Percentiles rank a stretch among this genome's conserved stretches.
These are phyloP conservation scores for Drosophila rellima DNA, from an alignment of 2,888 invertebrate genomes.

Conservation along the genomic window DNA sequence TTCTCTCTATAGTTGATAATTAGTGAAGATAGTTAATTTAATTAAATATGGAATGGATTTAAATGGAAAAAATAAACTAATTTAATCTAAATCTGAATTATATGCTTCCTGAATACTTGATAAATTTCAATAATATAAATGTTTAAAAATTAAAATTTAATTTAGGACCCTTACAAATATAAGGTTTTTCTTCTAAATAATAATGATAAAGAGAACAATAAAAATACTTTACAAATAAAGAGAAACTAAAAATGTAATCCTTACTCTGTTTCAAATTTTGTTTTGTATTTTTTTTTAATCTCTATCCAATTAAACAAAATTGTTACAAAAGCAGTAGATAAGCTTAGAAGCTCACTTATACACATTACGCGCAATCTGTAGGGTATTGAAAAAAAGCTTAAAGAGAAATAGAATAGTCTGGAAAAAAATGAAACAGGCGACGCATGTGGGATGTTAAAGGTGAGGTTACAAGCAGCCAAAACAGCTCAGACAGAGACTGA, in stretches of 20 bases:
- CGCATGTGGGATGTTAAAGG: conserved; percentile 84
- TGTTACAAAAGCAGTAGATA: background rate
- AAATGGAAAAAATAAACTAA: background rate
- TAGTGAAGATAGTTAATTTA: background rate
- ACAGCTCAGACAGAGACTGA: conserved; percentile 32
- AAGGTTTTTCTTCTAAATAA: too few relatives aligned
- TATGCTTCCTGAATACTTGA: background rate
- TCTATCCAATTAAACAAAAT: background rate
- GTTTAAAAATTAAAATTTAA: too few relatives aligned
- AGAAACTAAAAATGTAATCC: too few relatives aligned
- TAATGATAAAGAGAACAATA: too few relatives aligned
- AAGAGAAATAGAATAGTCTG: conserved; percentile 53
- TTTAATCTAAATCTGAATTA: background rate
- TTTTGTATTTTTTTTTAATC: background rate
- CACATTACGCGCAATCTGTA: conserved; percentile 28
- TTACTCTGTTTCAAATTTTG: background rate
- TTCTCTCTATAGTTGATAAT: background rate
- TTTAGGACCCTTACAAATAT: too few relatives aligned
- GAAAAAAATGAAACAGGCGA: conserved; percentile 47
- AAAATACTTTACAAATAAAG: too few relatives aligned
- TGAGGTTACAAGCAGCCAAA: conserved; percentile 77
- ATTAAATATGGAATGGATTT: background rate
- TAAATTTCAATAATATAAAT: too few relatives aligned
- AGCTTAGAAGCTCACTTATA: conserved; percentile 23
- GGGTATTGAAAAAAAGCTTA: conserved; percentile 50